Evolutionary conservation across 2,888 invertebrate genomes (phyloP), one percentile per base, ranked within the genome.

Genomic region (Caenorhabditis uteleia): DNA sequence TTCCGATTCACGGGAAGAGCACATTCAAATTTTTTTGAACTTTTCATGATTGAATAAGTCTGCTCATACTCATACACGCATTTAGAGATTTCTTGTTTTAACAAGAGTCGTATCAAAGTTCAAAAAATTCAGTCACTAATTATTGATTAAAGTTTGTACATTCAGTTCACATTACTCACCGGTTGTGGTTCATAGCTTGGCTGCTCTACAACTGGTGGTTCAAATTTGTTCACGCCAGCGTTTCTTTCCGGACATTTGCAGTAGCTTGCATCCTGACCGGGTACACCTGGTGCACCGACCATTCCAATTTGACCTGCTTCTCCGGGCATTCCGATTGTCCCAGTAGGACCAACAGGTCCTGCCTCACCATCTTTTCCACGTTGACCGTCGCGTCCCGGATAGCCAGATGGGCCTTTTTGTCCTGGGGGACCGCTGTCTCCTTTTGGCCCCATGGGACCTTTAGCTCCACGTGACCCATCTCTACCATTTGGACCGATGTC

Each of bases 381-480:
- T 47, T 68, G 66, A 34, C 75, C 75, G 43, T 75, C 75, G 34
- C 70, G 49, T 33, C 75, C 78, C 39, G 70, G 77, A 55, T 70
- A 77, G 3, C 78, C 78, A 34, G 62, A 43, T 6, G 75, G 75
- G 36, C 79, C 79, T 43, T 75, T 74, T 43, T 65, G 71, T 60
- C 79, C 79, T 10, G 67, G 70, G 20, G 75, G 67, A 36, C 78
- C 78, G 1, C 58, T 3, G n/a, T 77, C 77, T 68, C 77, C 78
- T 42, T 69, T 62, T 23, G 70, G 69, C 44, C 75, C 77, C 12
- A 68, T 46, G 12, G 71, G 70, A 54, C 77, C 77, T 50, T 80
- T 78, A 34, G 68, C 68, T 51, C 77, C 77, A 10, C 74, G 58
- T 12, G 45, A 47, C 33, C 72, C 72, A 42, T 72, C 67, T 27